Evolutionary conservation across 1,140 invertebrate species (phyloP).

Genomic region (Leptonema lineaticorne): DNA sequence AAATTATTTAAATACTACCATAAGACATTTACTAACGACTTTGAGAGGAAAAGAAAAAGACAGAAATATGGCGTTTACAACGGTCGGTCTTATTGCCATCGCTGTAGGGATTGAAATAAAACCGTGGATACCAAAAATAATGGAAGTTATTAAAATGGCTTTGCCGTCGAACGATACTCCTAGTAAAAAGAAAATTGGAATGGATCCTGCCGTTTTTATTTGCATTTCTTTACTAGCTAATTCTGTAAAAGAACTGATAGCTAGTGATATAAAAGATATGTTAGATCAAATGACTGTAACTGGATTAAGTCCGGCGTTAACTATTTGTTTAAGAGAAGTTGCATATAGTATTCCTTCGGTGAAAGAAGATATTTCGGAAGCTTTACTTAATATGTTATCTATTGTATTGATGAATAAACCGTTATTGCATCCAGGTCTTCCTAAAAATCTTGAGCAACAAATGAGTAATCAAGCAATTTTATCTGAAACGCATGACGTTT

Average conservation of each 20-base stretch:
- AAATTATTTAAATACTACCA: slow-evolving; percentile 74
- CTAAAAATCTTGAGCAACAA: slow-evolving; percentile 59
- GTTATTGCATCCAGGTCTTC: slow-evolving; percentile 75
- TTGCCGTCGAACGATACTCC: slow-evolving; percentile 78
- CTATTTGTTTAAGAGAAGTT: slow-evolving; percentile 86
- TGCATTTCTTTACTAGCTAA: slow-evolving; percentile 92
- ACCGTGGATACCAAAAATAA: slow-evolving; percentile 77
- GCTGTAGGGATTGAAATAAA: slow-evolving; percentile 85
- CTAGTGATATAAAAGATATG: slow-evolving; percentile 78
- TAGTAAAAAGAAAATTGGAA: slow-evolving; percentile 67
- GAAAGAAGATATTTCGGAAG: slow-evolving; percentile 89
- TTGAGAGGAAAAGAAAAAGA: slow-evolving; percentile 80
- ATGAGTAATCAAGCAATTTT: slow-evolving; percentile 47
- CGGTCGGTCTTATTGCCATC: slow-evolving; percentile 87
- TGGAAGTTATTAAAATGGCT: slow-evolving; percentile 80
- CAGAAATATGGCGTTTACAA: slow-evolving; percentile 81
- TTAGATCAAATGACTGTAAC: slow-evolving; percentile 91
- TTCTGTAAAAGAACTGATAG: slow-evolving; percentile 76
- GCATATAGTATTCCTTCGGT: slow-evolving; percentile 85
- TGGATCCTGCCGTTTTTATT: slow-evolving; percentile 90
- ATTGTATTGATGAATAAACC: slow-evolving; percentile 88
- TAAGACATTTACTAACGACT: slow-evolving; percentile 75
- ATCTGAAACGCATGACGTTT: slow-evolving; percentile 67
- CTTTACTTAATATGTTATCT: slow-evolving; percentile 83
- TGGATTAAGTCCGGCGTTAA: slow-evolving; percentile 86